Evolutionary conservation across 2,113 vertebrate genomes (phyloP).

Genomic region (Hippocampus barbouri): DNA sequence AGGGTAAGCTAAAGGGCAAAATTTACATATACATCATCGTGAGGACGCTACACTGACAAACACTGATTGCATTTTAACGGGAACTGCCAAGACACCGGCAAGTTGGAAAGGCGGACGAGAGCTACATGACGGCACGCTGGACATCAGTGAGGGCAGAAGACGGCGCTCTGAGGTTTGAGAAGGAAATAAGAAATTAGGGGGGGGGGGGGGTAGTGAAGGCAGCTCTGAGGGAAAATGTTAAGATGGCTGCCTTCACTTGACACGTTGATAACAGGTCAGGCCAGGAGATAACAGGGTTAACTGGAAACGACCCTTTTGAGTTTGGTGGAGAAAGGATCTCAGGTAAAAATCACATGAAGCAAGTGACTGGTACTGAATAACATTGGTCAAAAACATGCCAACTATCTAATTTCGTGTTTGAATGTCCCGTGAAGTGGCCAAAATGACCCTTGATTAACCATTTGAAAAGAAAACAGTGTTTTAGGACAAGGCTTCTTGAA

Average conservation of each 20-base stretch:
- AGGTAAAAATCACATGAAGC: no score
- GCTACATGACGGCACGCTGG: conserved; percentile 35
- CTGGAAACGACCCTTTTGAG: neutral
- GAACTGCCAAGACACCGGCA: conserved; percentile 16
- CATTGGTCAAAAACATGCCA: neutral
- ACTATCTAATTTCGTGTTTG: no score
- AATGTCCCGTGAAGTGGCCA: no score
- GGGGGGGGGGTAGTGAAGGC: conserved; percentile 22
- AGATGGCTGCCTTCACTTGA: conserved; percentile 44
- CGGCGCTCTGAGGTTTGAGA: conserved; percentile 34
- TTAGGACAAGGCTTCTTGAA: no score
- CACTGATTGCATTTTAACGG: conserved; percentile 22
- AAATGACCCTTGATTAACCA: no score
- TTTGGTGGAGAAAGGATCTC: no score
- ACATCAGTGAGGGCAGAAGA: conserved; percentile 44
- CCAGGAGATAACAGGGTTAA: neutral
- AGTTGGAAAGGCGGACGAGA: conserved; percentile 11
- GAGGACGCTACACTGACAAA: neutral
- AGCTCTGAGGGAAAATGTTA: conserved; percentile 35
- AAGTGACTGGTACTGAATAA: neutral
- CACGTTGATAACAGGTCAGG: conserved; percentile 8
- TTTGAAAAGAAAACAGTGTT: no score
- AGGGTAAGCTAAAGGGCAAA: neutral
- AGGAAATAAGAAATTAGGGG: neutral
- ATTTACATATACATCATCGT: neutral